These are phyloP conservation scores for Acheta domesticus DNA, from an alignment of 2,888 invertebrate genomes.

Conservation along the genomic window DNA sequence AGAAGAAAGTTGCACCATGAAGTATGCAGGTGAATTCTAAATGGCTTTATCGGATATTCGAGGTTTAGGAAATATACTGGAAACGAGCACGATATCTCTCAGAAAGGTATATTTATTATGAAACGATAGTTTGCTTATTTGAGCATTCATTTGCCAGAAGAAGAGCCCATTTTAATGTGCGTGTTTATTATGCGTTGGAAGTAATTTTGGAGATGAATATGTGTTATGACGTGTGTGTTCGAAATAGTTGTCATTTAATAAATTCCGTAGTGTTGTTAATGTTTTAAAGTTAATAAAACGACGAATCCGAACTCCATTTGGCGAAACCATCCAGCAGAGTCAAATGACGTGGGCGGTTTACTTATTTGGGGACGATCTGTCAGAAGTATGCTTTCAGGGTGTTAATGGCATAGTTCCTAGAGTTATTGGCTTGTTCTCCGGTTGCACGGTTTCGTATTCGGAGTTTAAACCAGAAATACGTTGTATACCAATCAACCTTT, in stretches of 20 bases:
- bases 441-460: too few species aligned
- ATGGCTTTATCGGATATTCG: conserved; percentile 34
- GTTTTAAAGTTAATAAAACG: too few species aligned
- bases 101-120: conserved; percentile 28
- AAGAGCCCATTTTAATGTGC: neutral
- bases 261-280: too few species aligned
- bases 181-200: neutral
- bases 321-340: neutral
- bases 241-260: too few species aligned
- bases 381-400: too few species aligned
- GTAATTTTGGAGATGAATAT: too few species aligned
- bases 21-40: conserved; percentile 34
- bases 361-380: conserved; percentile 29
- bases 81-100: conserved; percentile 30
- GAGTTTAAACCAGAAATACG: too few species aligned
- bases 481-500: too few species aligned
- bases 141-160: neutral
- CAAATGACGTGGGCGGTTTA: conserved; percentile 34
- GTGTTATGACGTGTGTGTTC: too few species aligned
- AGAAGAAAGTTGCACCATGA: conserved; percentile 31
- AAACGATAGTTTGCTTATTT: neutral
- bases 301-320: neutral
- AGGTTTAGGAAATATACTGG: conserved; percentile 33
- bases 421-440: too few species aligned
- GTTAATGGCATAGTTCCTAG: too few species aligned